These are phyloP conservation scores for Penaeus japonicus DNA, from an alignment of 1,140 invertebrate genomes.

Conservation along the genomic window DNA sequence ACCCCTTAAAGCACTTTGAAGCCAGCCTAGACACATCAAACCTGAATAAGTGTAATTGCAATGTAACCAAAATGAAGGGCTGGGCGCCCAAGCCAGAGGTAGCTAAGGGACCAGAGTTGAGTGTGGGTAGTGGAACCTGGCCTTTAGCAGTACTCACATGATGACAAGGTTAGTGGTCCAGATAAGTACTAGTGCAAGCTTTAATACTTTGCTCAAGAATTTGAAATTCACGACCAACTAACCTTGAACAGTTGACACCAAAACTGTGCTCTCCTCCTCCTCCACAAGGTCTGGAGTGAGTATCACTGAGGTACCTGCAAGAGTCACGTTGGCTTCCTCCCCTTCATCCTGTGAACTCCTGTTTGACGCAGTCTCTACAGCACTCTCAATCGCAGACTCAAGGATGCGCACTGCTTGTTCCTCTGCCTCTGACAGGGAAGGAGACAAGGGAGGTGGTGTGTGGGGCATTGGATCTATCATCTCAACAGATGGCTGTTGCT, in stretches of 20 bases:
- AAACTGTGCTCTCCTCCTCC: not conserved
- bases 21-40: no score
- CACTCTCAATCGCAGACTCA: constrained; percentile 52
- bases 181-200: no score
- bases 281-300: constrained; percentile 34
- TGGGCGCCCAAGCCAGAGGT: no score
- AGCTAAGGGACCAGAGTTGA: no score
- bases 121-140: no score
- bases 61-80: no score
- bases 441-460: not conserved
- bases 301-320: constrained; percentile 28
- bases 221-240: no score
- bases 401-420: constrained; percentile 45
- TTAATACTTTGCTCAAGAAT: not conserved
- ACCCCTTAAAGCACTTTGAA: no score
- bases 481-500: constrained; percentile 2
- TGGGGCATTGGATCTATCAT: not conserved
- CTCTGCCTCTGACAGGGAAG: constrained; percentile 48
- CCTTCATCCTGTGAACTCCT: constrained; percentile 31
- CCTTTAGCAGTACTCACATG: not conserved
- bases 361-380: constrained; percentile 27
- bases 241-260: not conserved
- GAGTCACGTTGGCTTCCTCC: constrained; percentile 9
- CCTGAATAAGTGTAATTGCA: no score
- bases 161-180: not conserved